Percentiles rank a stretch among this genome's conserved stretches.
Evolutionary conservation across 2,888 invertebrate species (phyloP).

Genomic region (Tipula confusa): DNA sequence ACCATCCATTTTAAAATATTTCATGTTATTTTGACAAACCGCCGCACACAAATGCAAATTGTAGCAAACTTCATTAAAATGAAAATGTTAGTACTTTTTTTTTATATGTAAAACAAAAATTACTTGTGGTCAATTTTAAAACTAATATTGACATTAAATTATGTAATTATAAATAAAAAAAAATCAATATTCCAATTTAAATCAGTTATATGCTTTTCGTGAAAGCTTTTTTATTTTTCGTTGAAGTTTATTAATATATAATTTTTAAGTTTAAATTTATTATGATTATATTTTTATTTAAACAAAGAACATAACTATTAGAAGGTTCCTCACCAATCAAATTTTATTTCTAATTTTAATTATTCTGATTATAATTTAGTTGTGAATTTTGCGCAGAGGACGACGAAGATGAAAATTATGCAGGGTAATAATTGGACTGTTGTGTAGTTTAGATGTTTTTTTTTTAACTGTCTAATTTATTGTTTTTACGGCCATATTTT

Average conservation of each 20-base stretch:
- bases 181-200: not conserved
- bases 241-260: not conserved
- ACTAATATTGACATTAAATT: not conserved
- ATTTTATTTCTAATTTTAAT: slow-evolving; percentile 20
- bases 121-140: no score
- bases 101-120: no score
- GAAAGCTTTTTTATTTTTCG: not conserved
- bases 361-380: slow-evolving; percentile 25
- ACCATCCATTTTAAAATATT: no score
- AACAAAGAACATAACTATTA: not conserved
- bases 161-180: not conserved
- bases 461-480: not conserved
- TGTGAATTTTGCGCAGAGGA: not conserved
- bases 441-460: not conserved
- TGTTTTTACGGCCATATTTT: not conserved
- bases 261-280: not conserved
- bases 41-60: no score
- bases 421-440: slow-evolving; percentile 20
- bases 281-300: no score
- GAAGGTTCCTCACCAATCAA: not conserved
- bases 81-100: not conserved
- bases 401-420: slow-evolving; percentile 25
- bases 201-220: not conserved
- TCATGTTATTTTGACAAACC: no score
- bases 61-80: not conserved